phyloP scores from a whole-genome alignment of 2,113 vertebrate species.

The Tachysurus fulvidraco region DNA sequence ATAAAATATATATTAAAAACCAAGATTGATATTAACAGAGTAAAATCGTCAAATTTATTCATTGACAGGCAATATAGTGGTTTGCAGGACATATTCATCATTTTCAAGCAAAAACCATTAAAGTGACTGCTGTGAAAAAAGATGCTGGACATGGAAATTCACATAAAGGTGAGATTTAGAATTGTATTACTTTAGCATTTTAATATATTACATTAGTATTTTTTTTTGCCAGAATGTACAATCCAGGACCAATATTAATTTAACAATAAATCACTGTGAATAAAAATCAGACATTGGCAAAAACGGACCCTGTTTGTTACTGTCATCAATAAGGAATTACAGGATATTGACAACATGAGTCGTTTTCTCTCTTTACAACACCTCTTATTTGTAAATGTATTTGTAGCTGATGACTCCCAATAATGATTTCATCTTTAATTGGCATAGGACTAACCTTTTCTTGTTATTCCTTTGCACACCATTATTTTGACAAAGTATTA shows the following conservation, averaged over 20 bases:
- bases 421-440: background rate
- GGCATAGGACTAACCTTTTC: background rate
- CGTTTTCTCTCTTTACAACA: background rate
- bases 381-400: too few species aligned
- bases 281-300: background rate
- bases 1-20: constrained; percentile 75
- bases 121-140: constrained; percentile 48
- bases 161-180: background rate
- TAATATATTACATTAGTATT: background rate
- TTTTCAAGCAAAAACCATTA: constrained; percentile 55
- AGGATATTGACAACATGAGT: background rate
- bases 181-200: background rate
- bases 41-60: constrained; percentile 72
- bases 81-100: constrained; percentile 63
- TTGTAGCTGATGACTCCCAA: too few species aligned
- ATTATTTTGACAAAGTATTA: background rate
- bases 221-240: background rate
- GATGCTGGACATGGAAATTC: background rate
- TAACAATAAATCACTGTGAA: background rate
- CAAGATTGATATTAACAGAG: constrained; percentile 73
- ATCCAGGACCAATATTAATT: background rate
- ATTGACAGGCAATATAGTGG: constrained; percentile 66
- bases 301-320: background rate
- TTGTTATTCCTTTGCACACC: too few species aligned
- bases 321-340: background rate